Evolutionary conservation across 1,140 invertebrate genomes (phyloP), one percentile per base, ranked within the genome.

Genomic region (Pygmarrhopalites habei): DNA sequence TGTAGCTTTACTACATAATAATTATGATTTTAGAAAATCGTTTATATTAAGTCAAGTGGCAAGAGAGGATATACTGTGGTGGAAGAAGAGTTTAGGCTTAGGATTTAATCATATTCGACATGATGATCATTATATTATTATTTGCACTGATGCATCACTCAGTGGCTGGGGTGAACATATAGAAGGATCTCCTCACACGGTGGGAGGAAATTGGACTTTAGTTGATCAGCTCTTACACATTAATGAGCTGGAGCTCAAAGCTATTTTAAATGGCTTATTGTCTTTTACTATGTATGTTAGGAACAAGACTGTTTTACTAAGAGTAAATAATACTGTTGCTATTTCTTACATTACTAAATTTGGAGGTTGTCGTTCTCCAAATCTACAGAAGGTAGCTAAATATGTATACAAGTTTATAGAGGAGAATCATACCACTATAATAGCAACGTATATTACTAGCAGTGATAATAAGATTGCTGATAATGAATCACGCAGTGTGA

Each of bases 181-280:
- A 17, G 19, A 28, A 3, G 4, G n/a, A n/a, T n/a, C n/a, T n/a
- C 12, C 26, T 1, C 1, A 15, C 1, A 44, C 5, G 14, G 25
- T 35, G 17, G 26, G 28, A 41, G 64, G 64, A 28, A 44, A 35
- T 41, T 65, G 64, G 64, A 39, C 53, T 7, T 4, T 39, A 3
- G 2, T 1, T 56, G 39, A 60, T n/a, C 15, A n/a, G 5, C 14
- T n/a, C 12, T 26, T 35, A 1, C 58, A 61, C 29, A 65, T 65
- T 23, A 65, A 65, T 51, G 58, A 25, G 3, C 43, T 61, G 28
- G 64, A 65, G 57, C 25, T 65, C 14, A 47, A 46, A 44, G 64
- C 64, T 1, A 21, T 58, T 1, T 44, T 12, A 53, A 35, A 56
- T n/a, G 41, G 32, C 30, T 32, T 65, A 23, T 28, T 19, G 15